A percentile compares a stretch with the other conserved stretches of the same genome.
phyloP scores from a whole-genome alignment of 2,888 invertebrate genomes.

The Coronaproctus castanopsis region DNA sequence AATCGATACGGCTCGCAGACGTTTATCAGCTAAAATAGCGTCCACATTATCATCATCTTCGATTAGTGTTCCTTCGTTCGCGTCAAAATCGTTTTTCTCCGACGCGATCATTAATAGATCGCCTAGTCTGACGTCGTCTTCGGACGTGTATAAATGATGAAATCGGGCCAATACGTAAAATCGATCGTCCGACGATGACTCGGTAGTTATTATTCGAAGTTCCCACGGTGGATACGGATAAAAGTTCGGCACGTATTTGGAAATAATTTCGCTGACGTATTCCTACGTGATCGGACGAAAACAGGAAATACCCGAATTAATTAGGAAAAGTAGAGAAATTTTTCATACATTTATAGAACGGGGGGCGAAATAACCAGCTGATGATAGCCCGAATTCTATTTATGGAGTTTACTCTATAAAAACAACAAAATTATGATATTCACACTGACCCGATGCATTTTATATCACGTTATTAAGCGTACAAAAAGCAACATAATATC shows the following conservation, averaged over 20 bases:
- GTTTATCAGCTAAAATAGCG: conserved; percentile 12
- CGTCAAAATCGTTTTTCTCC: conserved; percentile 8
- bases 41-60: conserved; percentile 16
- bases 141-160: conserved; percentile 53
- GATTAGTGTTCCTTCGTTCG: not conserved
- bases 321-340: too few species aligned
- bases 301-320: too few species aligned
- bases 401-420: too few species aligned
- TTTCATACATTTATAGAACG: too few species aligned
- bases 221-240: conserved; percentile 57
- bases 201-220: conserved; percentile 40
- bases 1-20: conserved; percentile 23
- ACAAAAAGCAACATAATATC: too few species aligned
- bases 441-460: too few species aligned
- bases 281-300: conserved; percentile 45
- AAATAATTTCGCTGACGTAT: conserved; percentile 52
- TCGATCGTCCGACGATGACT: conserved; percentile 28
- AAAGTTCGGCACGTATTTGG: conserved; percentile 45
- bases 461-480: too few species aligned
- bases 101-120: conserved; percentile 36
- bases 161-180: conserved; percentile 50
- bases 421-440: too few species aligned
- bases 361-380: too few species aligned
- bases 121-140: conserved; percentile 49
- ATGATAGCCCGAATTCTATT: too few species aligned